Conservation (phyloP, 2,113 vertebrate genomes). For the Collichthys lucidus region DNA sequence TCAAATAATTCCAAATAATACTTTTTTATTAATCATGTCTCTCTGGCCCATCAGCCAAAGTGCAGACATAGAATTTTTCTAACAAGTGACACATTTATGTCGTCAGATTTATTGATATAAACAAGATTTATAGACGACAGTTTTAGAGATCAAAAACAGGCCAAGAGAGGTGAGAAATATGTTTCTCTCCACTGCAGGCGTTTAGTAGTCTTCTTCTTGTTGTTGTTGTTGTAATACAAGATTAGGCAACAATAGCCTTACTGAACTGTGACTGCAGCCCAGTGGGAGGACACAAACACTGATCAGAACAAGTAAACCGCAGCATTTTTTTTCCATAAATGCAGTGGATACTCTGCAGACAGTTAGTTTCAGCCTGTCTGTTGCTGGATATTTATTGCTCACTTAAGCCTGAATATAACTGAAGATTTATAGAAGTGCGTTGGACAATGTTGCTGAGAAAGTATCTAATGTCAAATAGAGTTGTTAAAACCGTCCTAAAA, state of each 20-base stretch:
- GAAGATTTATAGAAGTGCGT: slow-evolving; percentile 2
- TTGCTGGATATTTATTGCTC: slow-evolving; percentile 10
- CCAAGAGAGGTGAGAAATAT: not conserved
- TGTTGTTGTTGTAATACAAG: slow-evolving; percentile 2
- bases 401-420: not conserved
- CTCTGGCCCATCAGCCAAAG: slow-evolving; percentile 36
- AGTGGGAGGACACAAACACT: not conserved
- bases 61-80: slow-evolving; percentile 36
- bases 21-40: slow-evolving; percentile 58
- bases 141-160: slow-evolving; percentile 3
- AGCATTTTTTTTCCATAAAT: not conserved
- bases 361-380: not conserved
- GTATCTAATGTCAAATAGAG: not conserved
- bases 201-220: not conserved
- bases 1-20: slow-evolving; percentile 63
- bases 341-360: not conserved
- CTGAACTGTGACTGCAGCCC: slow-evolving; percentile 21
- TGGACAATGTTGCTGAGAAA: not conserved
- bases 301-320: slow-evolving; percentile 5
- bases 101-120: slow-evolving; percentile 21
- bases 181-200: not conserved
- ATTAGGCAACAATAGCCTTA: not conserved
- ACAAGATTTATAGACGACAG: not conserved
- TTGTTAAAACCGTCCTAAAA: not conserved
- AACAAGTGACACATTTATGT: slow-evolving; percentile 45